These are phyloP conservation scores for Drosophila biarmipes DNA, from an alignment of 1,140 invertebrate genomes.

Conservation along the genomic window DNA sequence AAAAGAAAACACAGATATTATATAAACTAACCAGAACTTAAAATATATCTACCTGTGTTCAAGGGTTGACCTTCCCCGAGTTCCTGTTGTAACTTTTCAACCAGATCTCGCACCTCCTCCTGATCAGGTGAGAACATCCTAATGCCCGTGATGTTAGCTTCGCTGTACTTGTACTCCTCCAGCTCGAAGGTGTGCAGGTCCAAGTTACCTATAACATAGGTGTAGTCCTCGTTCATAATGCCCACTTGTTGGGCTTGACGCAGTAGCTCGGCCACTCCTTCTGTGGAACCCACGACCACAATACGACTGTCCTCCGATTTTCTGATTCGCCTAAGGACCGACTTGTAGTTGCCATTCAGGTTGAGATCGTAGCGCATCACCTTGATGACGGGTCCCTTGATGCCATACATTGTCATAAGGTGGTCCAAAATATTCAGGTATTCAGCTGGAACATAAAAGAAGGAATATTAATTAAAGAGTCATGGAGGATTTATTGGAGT, in stretches of 20 bases:
- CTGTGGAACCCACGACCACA: constrained; percentile 90
- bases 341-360: constrained; percentile 83
- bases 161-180: constrained; percentile 92
- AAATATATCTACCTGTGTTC: constrained; percentile 32
- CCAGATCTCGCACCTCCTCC: constrained; percentile 63
- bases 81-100: constrained; percentile 57
- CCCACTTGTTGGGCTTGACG: constrained; percentile 92
- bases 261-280: constrained; percentile 88
- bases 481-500: background rate
- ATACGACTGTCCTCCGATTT: constrained; percentile 89
- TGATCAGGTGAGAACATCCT: constrained; percentile 88
- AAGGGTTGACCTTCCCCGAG: constrained; percentile 58
- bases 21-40: background rate
- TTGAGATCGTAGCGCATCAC: constrained; percentile 86
- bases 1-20: background rate
- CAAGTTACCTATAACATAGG: constrained; percentile 91
- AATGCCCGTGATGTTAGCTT: constrained; percentile 93
- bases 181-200: constrained; percentile 93
- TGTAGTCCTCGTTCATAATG: constrained; percentile 91
- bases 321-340: constrained; percentile 85
- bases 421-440: constrained; percentile 90
- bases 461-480: background rate
- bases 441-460: constrained; percentile 63
- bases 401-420: constrained; percentile 89
- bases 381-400: constrained; percentile 86